Evolutionary conservation across 2,113 vertebrate genomes (phyloP), one percentile per base, ranked within the genome.

Genomic region (Sisor rabdophorus): DNA sequence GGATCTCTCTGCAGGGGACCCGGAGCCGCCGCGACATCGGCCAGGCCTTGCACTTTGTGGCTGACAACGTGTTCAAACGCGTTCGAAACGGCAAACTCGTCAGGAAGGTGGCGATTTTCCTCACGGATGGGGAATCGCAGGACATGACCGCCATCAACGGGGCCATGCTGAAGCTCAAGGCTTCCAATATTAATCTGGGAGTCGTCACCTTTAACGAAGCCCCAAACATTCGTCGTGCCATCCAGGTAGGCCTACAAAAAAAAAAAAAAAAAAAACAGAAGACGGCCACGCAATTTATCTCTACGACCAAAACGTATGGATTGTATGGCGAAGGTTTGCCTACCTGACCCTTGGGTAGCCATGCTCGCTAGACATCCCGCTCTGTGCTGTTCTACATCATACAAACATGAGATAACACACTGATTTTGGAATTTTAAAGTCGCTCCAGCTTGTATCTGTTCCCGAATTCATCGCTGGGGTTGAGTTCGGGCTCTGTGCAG

Each of bases 51-150:
- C 90, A 80, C 76, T 95, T 92, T 19, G 91, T 95, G 77, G 94
- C 90, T 1, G 92, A 90, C 64, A 91, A 95, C 8, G 75, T 91
- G 52, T 94, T 98, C 83, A 98, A 96, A 56, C 92, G 90, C 0
- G 79, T 91, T 40, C 88, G 91, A 22, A 78, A 87, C 0, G 93
- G 93, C 1, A 6, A 81, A 28, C 81, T 94, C 32, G 72, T 90
- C 77, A 92, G 93, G 83, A 98, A 95, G 85, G 90, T 95, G 75
- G 94, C 93, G 0, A 44, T 96, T 0, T 94, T 96, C 87, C 83
- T 97, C 75, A 86, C 91, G 13, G 87, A 2, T 0, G 95, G 95
- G 13, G 77, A 79, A 0, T 83, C 91, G 0, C 78, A 83, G 40
- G 88, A 93, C 2, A 26, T 3, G 0, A 5, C 17, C 0, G 79